Percentiles rank a stretch among this genome's conserved stretches.
Conservation (phyloP, 1,140 invertebrate genomes). For the Melanaphis sacchari region DNA sequence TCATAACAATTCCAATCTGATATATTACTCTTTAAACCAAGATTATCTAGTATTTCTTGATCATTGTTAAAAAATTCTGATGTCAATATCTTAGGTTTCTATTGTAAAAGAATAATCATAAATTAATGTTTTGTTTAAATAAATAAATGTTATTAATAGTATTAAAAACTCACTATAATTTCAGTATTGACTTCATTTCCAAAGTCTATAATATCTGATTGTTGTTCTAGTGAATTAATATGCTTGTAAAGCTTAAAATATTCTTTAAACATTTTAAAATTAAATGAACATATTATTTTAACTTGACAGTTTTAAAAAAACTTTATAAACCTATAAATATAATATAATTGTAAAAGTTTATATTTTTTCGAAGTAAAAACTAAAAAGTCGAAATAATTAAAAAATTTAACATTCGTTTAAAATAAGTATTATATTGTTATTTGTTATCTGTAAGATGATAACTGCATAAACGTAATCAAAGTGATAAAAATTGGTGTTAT, state of each 20-base stretch:
- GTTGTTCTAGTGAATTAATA: slow-evolving; percentile 13
- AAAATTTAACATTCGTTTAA: too few relatives aligned
- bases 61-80: background rate
- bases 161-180: background rate
- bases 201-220: slow-evolving; percentile 43
- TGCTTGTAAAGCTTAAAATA: slow-evolving; percentile 58
- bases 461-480: too few relatives aligned
- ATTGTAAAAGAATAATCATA: background rate
- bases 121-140: background rate
- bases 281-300: background rate
- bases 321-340: background rate
- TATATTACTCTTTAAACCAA: slow-evolving; percentile 45
- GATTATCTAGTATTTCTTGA: background rate
- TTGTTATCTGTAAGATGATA: too few relatives aligned
- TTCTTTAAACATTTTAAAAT: slow-evolving; percentile 50
- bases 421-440: too few relatives aligned
- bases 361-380: background rate
- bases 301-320: background rate
- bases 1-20: slow-evolving; percentile 53
- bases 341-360: background rate
- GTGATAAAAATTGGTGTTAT: too few relatives aligned
- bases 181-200: background rate
- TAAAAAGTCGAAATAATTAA: too few relatives aligned
- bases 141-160: background rate
- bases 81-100: background rate